Conservation (phyloP, 2,888 invertebrate genomes). For the Drosophila anomelani region DNA sequence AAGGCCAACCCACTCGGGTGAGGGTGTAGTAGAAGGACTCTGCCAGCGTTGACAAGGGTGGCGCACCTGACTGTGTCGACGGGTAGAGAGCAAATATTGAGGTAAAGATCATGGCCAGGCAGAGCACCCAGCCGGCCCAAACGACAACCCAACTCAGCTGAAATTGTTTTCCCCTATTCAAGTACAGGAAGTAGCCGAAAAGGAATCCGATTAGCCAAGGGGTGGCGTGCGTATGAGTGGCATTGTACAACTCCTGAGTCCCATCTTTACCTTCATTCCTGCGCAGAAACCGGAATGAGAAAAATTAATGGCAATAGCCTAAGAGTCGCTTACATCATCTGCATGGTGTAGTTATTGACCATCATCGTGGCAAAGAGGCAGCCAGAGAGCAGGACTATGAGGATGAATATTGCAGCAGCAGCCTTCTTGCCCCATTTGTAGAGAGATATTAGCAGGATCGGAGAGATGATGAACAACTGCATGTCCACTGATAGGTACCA, state of each 20-base stretch:
- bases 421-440: conserved; percentile 79
- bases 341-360: conserved; percentile 61
- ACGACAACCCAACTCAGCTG: conserved; percentile 46
- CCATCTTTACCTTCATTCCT: not conserved
- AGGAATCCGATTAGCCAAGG: conserved; percentile 76
- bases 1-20: conserved; percentile 62
- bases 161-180: conserved; percentile 48
- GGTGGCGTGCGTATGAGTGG: conserved; percentile 63
- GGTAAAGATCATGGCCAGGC: conserved; percentile 58
- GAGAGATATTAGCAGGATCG: conserved; percentile 85
- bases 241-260: not conserved
- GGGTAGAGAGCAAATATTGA: conserved; percentile 66
- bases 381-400: conserved; percentile 67
- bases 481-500: conserved; percentile 87
- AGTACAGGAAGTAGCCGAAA: conserved; percentile 73
- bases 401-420: conserved; percentile 53
- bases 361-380: conserved; percentile 74
- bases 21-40: conserved; percentile 74
- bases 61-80: conserved; percentile 23
- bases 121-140: conserved; percentile 64
- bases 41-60: conserved; percentile 51
- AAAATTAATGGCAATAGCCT: not conserved
- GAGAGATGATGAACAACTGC: conserved; percentile 86
- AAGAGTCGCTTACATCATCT: conserved; percentile 37
- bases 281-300: not conserved